Evolutionary conservation across 2,888 invertebrate species (phyloP).

Genomic region (Polia nebulosa): DNA sequence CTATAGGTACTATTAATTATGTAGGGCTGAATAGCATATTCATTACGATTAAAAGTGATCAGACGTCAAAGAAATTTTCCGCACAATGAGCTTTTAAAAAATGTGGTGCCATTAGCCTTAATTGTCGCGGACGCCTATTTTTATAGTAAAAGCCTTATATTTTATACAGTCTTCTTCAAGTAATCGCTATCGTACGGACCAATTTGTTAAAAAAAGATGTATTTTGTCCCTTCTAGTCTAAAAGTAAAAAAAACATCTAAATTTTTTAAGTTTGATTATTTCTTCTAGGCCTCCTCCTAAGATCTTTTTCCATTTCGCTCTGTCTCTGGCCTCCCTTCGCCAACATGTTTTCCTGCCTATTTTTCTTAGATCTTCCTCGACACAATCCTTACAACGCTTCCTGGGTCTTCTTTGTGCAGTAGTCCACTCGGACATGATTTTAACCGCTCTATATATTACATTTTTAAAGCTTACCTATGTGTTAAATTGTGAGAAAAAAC

Average conservation of each 20-base stretch:
- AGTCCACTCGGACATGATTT: too few relatives aligned
- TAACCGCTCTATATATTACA: too few relatives aligned
- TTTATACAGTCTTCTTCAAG: slow-evolving; percentile 64
- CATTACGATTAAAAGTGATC: slow-evolving; percentile 60
- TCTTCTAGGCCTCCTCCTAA: too few relatives aligned
- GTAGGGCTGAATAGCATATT: slow-evolving; percentile 41
- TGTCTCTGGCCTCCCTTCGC: too few relatives aligned
- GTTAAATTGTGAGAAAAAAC: not conserved
- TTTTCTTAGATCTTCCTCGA: too few relatives aligned
- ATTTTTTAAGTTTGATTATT: slow-evolving; percentile 46
- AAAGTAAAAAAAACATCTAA: slow-evolving; percentile 35
- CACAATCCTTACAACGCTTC: too few relatives aligned
- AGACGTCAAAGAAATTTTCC: slow-evolving; percentile 69
- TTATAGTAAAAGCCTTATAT: slow-evolving; percentile 67
- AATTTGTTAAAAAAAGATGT: slow-evolving; percentile 47
- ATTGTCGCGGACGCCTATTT: slow-evolving; percentile 72
- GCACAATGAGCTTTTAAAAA: slow-evolving; percentile 71
- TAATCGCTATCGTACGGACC: slow-evolving; percentile 56
- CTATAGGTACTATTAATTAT: slow-evolving; percentile 27
- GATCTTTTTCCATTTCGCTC: too few relatives aligned
- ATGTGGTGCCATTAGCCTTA: slow-evolving; percentile 74
- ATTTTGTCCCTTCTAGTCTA: not conserved
- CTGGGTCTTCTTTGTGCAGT: too few relatives aligned
- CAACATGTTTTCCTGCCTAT: too few relatives aligned
- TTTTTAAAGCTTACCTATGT: too few relatives aligned